phyloP scores from a whole-genome alignment of 1,140 invertebrate species.

The Pseudachorutes palmiensis region DNA sequence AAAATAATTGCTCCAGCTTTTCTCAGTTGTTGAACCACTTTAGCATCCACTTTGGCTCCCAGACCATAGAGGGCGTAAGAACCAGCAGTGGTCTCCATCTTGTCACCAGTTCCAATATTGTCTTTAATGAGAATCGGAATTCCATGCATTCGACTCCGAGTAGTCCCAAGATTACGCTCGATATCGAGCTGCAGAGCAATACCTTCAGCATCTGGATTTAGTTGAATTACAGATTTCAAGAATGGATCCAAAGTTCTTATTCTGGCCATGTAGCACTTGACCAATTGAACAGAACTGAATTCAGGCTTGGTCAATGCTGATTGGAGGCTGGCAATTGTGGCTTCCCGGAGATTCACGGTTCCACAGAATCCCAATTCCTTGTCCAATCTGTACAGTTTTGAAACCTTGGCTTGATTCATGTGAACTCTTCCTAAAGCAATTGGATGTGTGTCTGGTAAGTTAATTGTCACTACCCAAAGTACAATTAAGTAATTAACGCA shows the following conservation, averaged over 20 bases:
- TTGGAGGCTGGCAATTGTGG: not conserved
- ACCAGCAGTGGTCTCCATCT: slow-evolving; percentile 18
- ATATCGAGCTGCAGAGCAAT: not conserved
- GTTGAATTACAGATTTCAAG: not conserved
- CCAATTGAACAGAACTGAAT: not conserved
- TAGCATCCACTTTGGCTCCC: slow-evolving; percentile 5
- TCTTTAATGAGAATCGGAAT: slow-evolving; percentile 23
- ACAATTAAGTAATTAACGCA: too few species aligned
- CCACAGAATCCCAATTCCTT: not conserved
- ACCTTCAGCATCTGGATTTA: not conserved
- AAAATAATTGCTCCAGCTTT: slow-evolving; percentile 15
- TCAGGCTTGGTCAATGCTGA: not conserved
- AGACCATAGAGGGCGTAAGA: slow-evolving; percentile 13
- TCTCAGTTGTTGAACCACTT: slow-evolving; percentile 4
- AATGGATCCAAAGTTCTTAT: not conserved
- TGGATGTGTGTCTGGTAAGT: too few species aligned
- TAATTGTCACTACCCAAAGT: too few species aligned
- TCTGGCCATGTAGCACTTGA: not conserved
- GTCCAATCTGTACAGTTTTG: not conserved
- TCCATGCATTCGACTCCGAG: slow-evolving; percentile 12
- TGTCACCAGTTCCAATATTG: slow-evolving; percentile 11
- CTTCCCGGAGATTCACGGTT: not conserved
- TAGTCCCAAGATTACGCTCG: not conserved
- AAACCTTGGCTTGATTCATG: too few species aligned
- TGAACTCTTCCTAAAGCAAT: too few species aligned